These are phyloP conservation scores for Ennomos fuscantarius DNA, from an alignment of 2,888 invertebrate species.

Conservation along the genomic window DNA sequence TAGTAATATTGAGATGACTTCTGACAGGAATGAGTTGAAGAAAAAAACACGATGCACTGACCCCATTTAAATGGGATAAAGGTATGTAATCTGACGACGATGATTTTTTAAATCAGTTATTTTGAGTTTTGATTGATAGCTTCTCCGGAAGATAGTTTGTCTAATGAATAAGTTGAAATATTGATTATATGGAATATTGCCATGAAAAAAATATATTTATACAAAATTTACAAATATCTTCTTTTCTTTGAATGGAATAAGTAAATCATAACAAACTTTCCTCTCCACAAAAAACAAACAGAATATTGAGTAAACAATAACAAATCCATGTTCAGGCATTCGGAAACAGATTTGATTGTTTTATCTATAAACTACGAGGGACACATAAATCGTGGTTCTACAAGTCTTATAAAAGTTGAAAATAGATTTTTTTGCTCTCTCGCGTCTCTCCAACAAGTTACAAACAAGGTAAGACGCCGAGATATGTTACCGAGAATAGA, in stretches of 20 bases:
- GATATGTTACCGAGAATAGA: constrained; percentile 39
- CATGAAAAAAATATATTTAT: too few relatives aligned
- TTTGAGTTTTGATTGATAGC: too few relatives aligned
- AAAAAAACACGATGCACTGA: too few relatives aligned
- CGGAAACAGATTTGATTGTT: constrained; percentile 45
- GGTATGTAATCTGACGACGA: too few relatives aligned
- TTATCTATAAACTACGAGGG: constrained; percentile 45
- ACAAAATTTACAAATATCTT: background rate
- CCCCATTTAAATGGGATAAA: too few relatives aligned
- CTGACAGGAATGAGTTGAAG: too few relatives aligned
- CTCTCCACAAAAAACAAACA: constrained; percentile 22
- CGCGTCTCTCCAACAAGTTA: constrained; percentile 31
- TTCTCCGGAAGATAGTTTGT: too few relatives aligned
- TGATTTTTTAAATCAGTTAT: too few relatives aligned
- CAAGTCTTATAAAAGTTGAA: constrained; percentile 54
- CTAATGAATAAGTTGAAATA: too few relatives aligned
- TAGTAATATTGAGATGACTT: too few relatives aligned
- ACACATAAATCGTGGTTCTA: constrained; percentile 50
- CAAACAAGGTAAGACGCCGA: constrained; percentile 28
- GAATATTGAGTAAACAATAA: constrained; percentile 32
- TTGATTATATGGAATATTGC: too few relatives aligned
- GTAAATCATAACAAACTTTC: constrained; percentile 13
- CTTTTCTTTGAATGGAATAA: background rate
- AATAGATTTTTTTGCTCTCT: constrained; percentile 55
- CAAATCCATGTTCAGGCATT: constrained; percentile 37